A percentile compares a stretch with the other conserved stretches of the same genome.
These are phyloP conservation scores for Chloebia gouldiae DNA, from an alignment of 2,113 vertebrate species.

Conservation along the genomic window DNA sequence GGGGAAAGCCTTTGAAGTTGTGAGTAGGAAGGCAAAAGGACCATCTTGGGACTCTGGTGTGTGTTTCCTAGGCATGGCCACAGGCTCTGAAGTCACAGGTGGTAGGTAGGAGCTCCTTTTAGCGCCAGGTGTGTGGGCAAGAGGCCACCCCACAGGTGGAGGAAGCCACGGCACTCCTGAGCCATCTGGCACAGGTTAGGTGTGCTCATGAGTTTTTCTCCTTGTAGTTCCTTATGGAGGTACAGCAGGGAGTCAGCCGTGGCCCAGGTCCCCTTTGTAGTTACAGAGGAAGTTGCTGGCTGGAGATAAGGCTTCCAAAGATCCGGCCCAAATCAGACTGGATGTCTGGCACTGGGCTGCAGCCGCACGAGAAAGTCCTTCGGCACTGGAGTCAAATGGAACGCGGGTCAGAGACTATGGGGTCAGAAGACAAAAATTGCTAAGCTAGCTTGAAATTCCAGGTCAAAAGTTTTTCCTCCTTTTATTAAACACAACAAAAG, in stretches of 20 bases:
- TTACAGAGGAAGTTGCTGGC: slow-evolving; percentile 47
- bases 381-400: slow-evolving; percentile 13
- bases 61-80: neutral
- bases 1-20: neutral
- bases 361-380: neutral
- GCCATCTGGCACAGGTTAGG: neutral
- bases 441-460: slow-evolving; percentile 34
- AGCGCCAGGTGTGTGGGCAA: neutral
- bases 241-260: neutral
- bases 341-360: neutral
- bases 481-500: slow-evolving; percentile 30
- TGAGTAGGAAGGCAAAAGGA: neutral
- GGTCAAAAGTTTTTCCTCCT: slow-evolving; percentile 44
- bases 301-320: slow-evolving; percentile 31
- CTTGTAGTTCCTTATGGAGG: neutral
- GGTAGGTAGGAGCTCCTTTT: neutral
- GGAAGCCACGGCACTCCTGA: neutral
- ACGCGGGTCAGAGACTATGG: neutral
- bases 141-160: neutral
- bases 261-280: slow-evolving; percentile 25
- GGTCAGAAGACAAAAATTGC: slow-evolving; percentile 41
- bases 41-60: neutral
- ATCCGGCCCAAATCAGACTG: neutral
- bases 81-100: neutral
- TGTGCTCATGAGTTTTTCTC: neutral